phyloP scores from a whole-genome alignment of 2,888 invertebrate genomes.

The Chymomyza procnemis region DNA sequence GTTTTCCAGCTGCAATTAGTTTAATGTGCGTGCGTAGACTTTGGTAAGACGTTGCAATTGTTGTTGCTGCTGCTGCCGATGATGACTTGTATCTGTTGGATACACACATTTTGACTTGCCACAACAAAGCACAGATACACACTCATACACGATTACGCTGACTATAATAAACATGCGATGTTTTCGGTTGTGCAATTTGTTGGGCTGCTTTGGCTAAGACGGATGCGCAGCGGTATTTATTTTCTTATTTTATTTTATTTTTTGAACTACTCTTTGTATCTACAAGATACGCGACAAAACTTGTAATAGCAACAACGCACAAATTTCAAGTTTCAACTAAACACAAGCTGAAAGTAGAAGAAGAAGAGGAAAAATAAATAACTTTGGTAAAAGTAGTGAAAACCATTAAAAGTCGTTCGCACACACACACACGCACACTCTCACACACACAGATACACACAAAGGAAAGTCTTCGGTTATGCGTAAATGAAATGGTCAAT shows the following conservation, averaged over 20 bases:
- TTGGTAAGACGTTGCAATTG: constrained; percentile 57
- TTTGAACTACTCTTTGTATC: constrained; percentile 47
- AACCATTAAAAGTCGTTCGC: constrained; percentile 38
- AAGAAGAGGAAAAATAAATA: constrained; percentile 11
- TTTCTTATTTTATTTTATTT: constrained; percentile 3
- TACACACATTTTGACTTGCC: constrained; percentile 61
- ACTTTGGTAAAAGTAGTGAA: constrained; percentile 59
- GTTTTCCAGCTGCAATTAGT: constrained; percentile 63
- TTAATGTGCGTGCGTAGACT: constrained; percentile 63
- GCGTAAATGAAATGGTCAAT: constrained; percentile 59
- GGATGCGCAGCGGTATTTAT: background rate
- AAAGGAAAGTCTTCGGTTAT: constrained; percentile 54
- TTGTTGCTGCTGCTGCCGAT: constrained; percentile 30
- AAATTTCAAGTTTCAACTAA: constrained; percentile 58
- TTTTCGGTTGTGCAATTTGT: constrained; percentile 18
- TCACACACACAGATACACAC: constrained; percentile 27
- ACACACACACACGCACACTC: background rate
- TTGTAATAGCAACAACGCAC: constrained; percentile 56
- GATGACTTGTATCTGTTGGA: constrained; percentile 58
- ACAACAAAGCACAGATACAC: constrained; percentile 25
- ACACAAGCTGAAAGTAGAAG: constrained; percentile 48
- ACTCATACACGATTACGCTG: constrained; percentile 15
- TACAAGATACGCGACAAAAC: constrained; percentile 48
- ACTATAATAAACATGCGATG: constrained; percentile 28
- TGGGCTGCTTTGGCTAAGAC: background rate